phyloP scores from a whole-genome alignment of 2,113 vertebrate species.

The Plectropomus leopardus region DNA sequence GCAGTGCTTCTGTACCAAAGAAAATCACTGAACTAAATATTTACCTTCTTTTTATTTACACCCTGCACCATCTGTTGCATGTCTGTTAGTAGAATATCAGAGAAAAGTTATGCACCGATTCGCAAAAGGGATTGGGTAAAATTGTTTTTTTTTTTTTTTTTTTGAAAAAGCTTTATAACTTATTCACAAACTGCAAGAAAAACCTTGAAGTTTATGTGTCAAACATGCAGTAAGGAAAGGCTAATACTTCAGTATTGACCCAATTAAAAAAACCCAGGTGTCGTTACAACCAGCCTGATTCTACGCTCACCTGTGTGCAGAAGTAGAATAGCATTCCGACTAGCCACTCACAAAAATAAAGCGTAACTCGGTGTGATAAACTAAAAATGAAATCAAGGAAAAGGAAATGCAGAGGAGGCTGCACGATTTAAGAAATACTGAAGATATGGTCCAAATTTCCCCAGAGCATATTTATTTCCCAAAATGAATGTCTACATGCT shows the following conservation, averaged over 20 bases:
- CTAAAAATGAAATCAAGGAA: neutral
- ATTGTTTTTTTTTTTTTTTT: neutral
- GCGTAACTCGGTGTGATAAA: neutral
- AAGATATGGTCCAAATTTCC: neutral
- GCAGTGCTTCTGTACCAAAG: neutral
- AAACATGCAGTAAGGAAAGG: neutral
- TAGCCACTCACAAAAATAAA: neutral
- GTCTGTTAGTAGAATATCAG: neutral
- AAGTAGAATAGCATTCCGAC: neutral
- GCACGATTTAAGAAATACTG: neutral
- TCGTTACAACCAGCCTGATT: neutral
- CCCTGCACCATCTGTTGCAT: conserved; percentile 20
- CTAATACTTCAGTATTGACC: neutral
- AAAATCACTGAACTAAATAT: conserved; percentile 10
- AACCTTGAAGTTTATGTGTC: neutral
- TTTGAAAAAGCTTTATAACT: neutral
- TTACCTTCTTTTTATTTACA: neutral
- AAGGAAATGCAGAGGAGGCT: neutral
- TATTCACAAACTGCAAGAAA: neutral
- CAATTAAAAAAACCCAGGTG: neutral
- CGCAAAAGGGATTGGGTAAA: conserved; percentile 8
- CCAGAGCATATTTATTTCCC: neutral
- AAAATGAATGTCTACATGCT: neutral
- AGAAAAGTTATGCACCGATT: neutral
- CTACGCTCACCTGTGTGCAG: neutral